Percentiles rank a stretch among this genome's conserved stretches.
phyloP scores from a whole-genome alignment of 2,888 invertebrate genomes.

The Seladonia tumulorum region DNA sequence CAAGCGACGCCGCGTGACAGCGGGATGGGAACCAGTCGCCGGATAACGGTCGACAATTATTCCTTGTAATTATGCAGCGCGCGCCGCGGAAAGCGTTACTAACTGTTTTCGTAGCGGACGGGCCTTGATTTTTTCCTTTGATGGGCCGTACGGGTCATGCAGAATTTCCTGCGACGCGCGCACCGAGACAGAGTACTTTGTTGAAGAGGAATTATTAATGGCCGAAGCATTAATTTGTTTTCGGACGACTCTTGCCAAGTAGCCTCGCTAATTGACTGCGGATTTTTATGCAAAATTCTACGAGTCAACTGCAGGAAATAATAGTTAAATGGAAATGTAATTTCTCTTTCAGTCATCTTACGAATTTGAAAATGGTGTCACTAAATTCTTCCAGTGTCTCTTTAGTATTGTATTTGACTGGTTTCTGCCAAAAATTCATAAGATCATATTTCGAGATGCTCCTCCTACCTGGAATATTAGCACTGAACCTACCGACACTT shows the following conservation, averaged over 20 bases:
- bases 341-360: neutral
- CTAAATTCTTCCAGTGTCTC: too few relatives aligned
- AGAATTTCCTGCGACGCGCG: neutral
- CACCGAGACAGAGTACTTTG: neutral
- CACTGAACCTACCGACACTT: too few relatives aligned
- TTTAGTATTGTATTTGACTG: too few relatives aligned
- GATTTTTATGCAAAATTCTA: neutral
- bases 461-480: too few relatives aligned
- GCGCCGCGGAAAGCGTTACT: neutral
- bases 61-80: neutral
- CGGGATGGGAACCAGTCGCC: neutral
- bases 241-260: neutral
- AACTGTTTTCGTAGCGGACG: neutral
- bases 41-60: conserved; percentile 4
- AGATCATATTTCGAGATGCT: too few relatives aligned
- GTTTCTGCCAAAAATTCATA: too few relatives aligned
- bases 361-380: neutral
- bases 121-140: neutral
- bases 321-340: neutral
- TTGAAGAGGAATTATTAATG: neutral
- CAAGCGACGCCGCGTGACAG: neutral
- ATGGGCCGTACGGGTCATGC: neutral
- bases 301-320: neutral
- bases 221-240: neutral
- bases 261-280: neutral